Evolutionary conservation across 2,888 invertebrate genomes (phyloP), one percentile per base, ranked within the genome.

Genomic region (Latheticus oryzae): DNA sequence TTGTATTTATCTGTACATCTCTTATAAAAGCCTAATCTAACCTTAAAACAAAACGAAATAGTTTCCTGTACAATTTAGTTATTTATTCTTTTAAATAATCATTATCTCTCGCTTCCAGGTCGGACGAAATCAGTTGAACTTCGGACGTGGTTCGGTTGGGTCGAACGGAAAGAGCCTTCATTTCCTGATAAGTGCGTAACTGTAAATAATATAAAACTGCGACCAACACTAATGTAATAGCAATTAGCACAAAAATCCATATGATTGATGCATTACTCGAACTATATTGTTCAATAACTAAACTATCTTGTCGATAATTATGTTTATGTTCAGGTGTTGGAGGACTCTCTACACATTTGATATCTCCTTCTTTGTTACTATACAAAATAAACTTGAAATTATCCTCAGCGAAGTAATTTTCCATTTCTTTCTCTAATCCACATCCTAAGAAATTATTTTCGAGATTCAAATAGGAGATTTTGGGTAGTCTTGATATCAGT

Each of bases 401-500:
- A 45, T 75, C 75, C 12, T 73, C 69, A 5, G 60, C 61, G 48
- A 76, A 76, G 51, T 69, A 70, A 1, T 65, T 63, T 17, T 68
- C 64, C 73, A 78, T 77, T 26, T 78, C 75, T 7, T 66, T 59
- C 32, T 76, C 72, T 23, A 78, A 58, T 47, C 71, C 71, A 51
- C 78, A 78, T 1, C 73, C 71, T 53, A 73, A 66, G 2, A 47
- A 19, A 45, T 78, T 78, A 30, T 72, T 63, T 32, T 73, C 70
- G 5, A 78, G 52, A 32, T 64, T 62, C 1, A 78, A 43, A 45
- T 72, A 73, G 0, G 75, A 60, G 2, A 78, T 58, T 12, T 67
- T 69, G 0, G 77, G 77, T 32, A 76, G 58, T 40, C 77, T 66
- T 1, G 69, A 60, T 5, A 74, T 66, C 12, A 78, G 58, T 3